Evolutionary conservation across 1,140 invertebrate species (phyloP).

Genomic region (Spodoptera litura): DNA sequence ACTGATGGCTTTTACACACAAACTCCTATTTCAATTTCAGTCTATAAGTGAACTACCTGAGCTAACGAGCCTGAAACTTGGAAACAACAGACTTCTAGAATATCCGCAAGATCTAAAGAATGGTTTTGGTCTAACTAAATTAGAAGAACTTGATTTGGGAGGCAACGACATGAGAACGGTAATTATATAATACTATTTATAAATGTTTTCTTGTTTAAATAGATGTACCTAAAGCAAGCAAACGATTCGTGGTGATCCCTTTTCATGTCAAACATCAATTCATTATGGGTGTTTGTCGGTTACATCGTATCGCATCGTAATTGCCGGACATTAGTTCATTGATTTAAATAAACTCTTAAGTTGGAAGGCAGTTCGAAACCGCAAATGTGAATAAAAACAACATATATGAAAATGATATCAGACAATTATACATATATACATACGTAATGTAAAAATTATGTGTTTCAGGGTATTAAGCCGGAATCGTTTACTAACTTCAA

Average conservation of each 20-base stretch:
- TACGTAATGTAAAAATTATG: not conserved
- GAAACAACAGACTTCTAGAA: constrained; percentile 78
- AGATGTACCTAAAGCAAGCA: not conserved
- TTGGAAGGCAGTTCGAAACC: no score
- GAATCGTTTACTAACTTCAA: constrained; percentile 70
- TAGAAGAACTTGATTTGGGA: constrained; percentile 79
- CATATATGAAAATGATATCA: no score
- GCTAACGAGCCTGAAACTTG: constrained; percentile 77
- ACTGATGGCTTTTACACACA: not conserved
- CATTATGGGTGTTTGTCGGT: no score
- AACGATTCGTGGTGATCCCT: no score
- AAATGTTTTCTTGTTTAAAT: constrained; percentile 1
- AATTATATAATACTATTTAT: constrained; percentile 48
- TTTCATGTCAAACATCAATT: no score
- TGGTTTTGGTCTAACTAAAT: constrained; percentile 71
- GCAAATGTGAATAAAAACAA: no score
- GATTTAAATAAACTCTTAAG: no score
- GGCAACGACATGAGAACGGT: constrained; percentile 82
- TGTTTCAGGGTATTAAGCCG: constrained; percentile 65
- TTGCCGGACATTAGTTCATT: no score
- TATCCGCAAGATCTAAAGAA: constrained; percentile 80
- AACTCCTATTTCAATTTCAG: constrained; percentile 62
- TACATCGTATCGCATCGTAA: no score
- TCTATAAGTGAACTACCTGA: constrained; percentile 81
- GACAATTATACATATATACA: no score